Evolutionary conservation across 2,888 invertebrate genomes (phyloP).

Genomic region (Noctuana brunneofusca): DNA sequence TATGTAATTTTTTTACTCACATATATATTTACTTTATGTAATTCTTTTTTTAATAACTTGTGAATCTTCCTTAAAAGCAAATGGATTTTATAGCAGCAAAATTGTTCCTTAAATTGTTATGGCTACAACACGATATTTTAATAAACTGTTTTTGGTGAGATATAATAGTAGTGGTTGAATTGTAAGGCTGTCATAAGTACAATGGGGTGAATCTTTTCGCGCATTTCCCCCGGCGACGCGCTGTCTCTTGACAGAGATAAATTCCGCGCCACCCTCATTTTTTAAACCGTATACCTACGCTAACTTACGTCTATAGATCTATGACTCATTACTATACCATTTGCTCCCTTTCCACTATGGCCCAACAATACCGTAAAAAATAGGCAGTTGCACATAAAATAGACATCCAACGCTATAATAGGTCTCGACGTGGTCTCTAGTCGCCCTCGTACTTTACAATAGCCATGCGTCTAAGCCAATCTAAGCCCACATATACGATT

Average conservation of each 20-base stretch:
- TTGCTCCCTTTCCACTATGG: constrained; percentile 56
- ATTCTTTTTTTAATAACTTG: neutral
- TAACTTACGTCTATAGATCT: constrained; percentile 50
- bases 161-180: constrained; percentile 19
- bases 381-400: constrained; percentile 43
- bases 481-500: constrained; percentile 48
- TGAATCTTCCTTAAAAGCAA: neutral
- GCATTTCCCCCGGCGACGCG: constrained; percentile 38
- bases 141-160: constrained; percentile 17
- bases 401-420: constrained; percentile 33
- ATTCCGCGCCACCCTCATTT: constrained; percentile 59
- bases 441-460: constrained; percentile 41
- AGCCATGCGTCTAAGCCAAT: constrained; percentile 39
- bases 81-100: neutral
- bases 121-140: neutral
- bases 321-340: constrained; percentile 66
- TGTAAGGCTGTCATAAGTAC: constrained; percentile 35
- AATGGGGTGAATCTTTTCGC: constrained; percentile 43
- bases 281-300: constrained; percentile 49
- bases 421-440: constrained; percentile 31
- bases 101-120: neutral
- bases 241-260: constrained; percentile 50
- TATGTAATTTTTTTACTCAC: constrained; percentile 46
- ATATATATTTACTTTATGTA: neutral
- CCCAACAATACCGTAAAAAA: constrained; percentile 58